These are phyloP conservation scores for Rhinichthys osculus DNA, from an alignment of 2,797 vertebrate genomes.

Conservation along the genomic window DNA sequence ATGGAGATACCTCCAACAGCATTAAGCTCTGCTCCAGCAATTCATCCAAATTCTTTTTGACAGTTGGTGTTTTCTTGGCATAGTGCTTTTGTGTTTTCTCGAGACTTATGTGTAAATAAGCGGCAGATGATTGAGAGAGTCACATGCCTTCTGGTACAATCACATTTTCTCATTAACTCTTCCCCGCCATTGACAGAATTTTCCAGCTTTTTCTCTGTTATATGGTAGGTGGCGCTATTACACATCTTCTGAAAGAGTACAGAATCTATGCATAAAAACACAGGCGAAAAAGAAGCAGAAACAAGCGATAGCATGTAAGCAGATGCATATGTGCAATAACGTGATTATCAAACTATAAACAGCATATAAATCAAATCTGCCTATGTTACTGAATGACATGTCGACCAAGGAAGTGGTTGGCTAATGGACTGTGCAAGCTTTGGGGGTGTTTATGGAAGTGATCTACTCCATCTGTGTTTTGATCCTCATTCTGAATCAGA, in stretches of 20 bases:
- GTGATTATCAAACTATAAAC: neutral
- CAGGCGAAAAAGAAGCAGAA: neutral
- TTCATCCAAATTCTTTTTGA: slow-evolving; percentile 54
- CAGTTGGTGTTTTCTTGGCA: slow-evolving; percentile 58
- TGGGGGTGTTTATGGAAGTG: no score
- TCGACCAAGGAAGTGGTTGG: neutral
- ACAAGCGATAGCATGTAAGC: neutral
- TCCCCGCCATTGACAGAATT: neutral
- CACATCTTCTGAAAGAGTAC: neutral
- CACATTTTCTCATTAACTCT: slow-evolving; percentile 35
- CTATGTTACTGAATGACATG: neutral
- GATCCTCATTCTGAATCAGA: neutral
- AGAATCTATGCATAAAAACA: neutral
- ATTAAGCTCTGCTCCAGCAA: slow-evolving; percentile 31
- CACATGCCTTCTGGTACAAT: slow-evolving; percentile 51
- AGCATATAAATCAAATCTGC: neutral
- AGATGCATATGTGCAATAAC: neutral
- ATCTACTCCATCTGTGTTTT: neutral
- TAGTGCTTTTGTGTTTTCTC: slow-evolving; percentile 50
- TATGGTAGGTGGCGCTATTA: neutral
- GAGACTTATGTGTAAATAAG: slow-evolving; percentile 44
- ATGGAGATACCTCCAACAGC: slow-evolving; percentile 31
- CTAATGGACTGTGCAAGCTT: neutral
- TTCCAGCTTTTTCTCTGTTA: neutral
- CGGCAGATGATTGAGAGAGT: slow-evolving; percentile 44